Base-by-base conservation (phyloP, 2,888 invertebrate genomes). In the Serrognathus titanus region DNA sequence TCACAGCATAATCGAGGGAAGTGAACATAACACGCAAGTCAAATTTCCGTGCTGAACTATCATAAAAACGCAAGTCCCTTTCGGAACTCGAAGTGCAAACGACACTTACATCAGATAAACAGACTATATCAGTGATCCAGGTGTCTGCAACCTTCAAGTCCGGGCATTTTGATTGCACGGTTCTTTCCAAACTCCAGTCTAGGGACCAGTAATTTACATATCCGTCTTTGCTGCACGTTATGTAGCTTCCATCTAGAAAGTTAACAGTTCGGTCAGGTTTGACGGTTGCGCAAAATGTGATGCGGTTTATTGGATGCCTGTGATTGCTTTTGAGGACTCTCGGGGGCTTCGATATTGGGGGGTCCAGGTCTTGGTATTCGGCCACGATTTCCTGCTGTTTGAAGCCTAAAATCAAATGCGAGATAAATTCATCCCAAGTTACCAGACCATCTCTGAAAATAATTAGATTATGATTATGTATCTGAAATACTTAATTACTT, bases 61-160 rank as follows among this genome's bases (percentile, higher is more conserved):
- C 92, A 71, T 92, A 93, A 75, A 93, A 90, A 62, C 88, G 83
- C 45, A 93, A 76, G 71, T 91, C 91, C 11, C 89, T 79, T 75
- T 91, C 89, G 0, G 89, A 86, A 11, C 92, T 89, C 56, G 89
- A 84, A 9, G 89, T 86, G 60, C 89, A 90, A 12, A 93, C 79
- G 66, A 91, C 85, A 73, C 86, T 86, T 50, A 91, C 86, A 72
- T 92, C 90, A 0, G 91, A 87, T 74, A 93, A 77, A 57, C 85
- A 84, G 55, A 84, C 85, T 76, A 90, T 80, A 66, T 89, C 88
- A 13, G 89, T 85, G 60, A 92, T 85, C 85, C 87, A 88, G 0
- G 89, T 89, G 16, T 83, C 78, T 66, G 83, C 83, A 48, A 84
- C 67, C 49, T 71, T 72, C 51, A 72, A 79, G 82, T 81, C 74